Evolutionary conservation across 2,113 vertebrate genomes (phyloP), one percentile per base, ranked within the genome.

Genomic region (Ochotona curzoniae): DNA sequence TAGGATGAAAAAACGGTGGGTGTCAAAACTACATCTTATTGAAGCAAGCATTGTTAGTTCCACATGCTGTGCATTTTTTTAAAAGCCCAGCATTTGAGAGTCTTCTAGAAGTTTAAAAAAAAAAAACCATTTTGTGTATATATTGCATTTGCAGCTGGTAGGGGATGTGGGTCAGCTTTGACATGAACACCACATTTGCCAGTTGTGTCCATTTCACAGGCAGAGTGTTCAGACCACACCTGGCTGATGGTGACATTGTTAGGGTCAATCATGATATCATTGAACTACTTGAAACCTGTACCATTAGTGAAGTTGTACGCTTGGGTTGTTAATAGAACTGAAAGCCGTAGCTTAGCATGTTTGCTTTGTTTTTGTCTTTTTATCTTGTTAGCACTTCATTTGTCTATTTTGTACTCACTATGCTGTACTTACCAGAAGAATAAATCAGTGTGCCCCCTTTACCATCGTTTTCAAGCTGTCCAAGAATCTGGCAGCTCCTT

Each of bases 371-470:
- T 85, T 28, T 8, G 23, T 17, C 38, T 67, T 35, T 75, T 88
- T 66, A 32, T 91, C 49, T 60, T 26, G 15, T 49, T 81, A 83
- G 60, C 67, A 90, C 44, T 90, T 86, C 80, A 87, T 82, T 79
- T 94, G 32, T 64, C 71, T 64, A 30, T 86, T 95, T 83, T 87
- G 61, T 51, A 87, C 83, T 93, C 71, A 67, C 38, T 91, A 63
- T 87, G 87, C 51, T 1, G 89, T 20, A 69, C 25, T 57, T 18
- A 66, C 28, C 64, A 30, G 10, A 91, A 82, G 84, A 86, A 87
- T 32, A 32, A 28, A 87, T 49, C 51, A 35, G 23, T 67, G 17
- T 92, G 54, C 82, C 26, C 25, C 1, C 14, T 18, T 87, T 64
- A 86, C 8, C 49, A 30, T 51, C 23, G 18, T 20, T 63, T 54